Evolutionary conservation across 2,113 vertebrate species (phyloP).

Genomic region (Chloebia gouldiae): DNA sequence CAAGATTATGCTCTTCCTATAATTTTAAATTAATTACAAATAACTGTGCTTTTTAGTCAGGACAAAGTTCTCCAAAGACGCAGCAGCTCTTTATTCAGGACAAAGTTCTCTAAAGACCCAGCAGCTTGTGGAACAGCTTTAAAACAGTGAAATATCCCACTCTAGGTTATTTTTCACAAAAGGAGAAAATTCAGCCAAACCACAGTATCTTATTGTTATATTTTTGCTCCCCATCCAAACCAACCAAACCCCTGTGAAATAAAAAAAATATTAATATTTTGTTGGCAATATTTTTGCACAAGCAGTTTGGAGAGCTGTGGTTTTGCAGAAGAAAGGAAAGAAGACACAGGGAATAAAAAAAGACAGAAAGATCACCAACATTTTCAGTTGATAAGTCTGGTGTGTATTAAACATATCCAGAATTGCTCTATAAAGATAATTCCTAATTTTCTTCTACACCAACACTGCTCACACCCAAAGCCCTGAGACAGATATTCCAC

Average conservation of each 20-base stretch:
- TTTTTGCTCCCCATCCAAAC: background rate
- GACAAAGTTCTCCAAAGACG: background rate
- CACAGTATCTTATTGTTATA: background rate
- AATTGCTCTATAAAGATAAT: background rate
- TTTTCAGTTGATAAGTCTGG: background rate
- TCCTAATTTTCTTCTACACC: background rate
- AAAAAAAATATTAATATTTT: background rate
- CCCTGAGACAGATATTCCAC: background rate
- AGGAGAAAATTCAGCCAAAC: background rate
- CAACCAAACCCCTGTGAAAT: background rate
- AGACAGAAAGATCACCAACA: rapidly evolving
- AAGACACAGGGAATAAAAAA: background rate
- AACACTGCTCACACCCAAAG: background rate
- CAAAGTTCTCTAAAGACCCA: background rate
- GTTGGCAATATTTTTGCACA: background rate
- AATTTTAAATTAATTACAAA: background rate
- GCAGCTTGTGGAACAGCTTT: background rate
- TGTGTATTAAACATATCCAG: background rate
- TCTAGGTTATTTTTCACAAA: background rate
- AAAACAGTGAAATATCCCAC: background rate
- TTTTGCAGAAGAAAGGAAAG: background rate
- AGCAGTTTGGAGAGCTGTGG: rapidly evolving
- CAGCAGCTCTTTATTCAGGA: background rate
- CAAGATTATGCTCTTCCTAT: background rate
- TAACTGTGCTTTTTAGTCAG: background rate